phyloP scores from a whole-genome alignment of 2,888 invertebrate genomes.

The Cephus nigrinus region DNA sequence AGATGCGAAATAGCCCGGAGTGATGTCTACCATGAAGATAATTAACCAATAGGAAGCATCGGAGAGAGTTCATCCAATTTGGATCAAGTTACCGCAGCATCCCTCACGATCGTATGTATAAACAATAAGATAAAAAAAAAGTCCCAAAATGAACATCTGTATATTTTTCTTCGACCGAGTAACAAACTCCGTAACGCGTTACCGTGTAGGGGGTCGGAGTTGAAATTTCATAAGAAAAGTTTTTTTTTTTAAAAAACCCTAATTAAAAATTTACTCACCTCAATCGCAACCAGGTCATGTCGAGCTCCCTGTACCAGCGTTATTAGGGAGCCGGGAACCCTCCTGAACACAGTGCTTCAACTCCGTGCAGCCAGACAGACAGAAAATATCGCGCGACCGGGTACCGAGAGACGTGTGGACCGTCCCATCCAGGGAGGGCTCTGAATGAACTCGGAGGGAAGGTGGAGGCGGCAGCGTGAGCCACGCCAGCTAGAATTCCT shows the following conservation, averaged over 20 bases:
- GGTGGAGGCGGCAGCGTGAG: constrained; percentile 41
- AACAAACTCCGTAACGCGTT: background rate
- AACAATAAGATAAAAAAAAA: constrained; percentile 12
- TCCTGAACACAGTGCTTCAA: constrained; percentile 15
- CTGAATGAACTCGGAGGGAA: constrained; percentile 54
- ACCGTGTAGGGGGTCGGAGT: background rate
- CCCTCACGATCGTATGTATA: background rate
- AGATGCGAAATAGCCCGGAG: background rate
- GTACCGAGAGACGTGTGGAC: constrained; percentile 54
- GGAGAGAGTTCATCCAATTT: background rate
- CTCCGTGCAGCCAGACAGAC: constrained; percentile 40
- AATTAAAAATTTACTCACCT: constrained; percentile 51
- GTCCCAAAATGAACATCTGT: background rate
- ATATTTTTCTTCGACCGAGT: background rate
- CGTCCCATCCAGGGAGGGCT: constrained; percentile 64
- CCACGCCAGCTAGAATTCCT: constrained; percentile 62
- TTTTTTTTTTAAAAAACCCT: background rate
- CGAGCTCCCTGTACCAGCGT: constrained; percentile 43
- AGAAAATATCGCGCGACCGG: constrained; percentile 54
- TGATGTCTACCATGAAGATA: background rate
- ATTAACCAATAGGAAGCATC: background rate
- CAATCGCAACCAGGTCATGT: constrained; percentile 61
- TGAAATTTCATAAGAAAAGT: background rate
- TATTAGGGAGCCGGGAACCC: constrained; percentile 23
- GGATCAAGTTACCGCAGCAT: background rate